These are phyloP conservation scores for Achatina immaculata DNA, from an alignment of 1,140 invertebrate species.

Conservation along the genomic window DNA sequence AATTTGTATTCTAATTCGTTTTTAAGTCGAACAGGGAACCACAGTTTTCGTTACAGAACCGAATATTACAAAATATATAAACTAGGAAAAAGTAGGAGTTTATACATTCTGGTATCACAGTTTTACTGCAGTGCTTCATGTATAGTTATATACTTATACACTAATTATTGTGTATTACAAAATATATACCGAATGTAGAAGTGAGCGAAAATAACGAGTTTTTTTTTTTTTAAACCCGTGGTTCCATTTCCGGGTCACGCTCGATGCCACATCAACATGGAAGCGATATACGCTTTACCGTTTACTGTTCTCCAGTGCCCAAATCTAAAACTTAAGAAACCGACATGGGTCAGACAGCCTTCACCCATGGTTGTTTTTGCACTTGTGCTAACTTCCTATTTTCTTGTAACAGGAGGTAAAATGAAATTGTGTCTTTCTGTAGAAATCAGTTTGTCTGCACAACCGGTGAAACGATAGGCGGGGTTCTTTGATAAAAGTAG, in stretches of 20 bases:
- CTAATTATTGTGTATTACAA: too few species aligned
- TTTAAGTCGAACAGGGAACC: neutral
- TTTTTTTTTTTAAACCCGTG: too few species aligned
- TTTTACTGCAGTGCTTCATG: too few species aligned
- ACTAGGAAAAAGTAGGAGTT: too few species aligned
- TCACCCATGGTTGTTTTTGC: conserved; percentile 94
- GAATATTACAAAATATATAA: neutral
- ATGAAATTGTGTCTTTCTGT: neutral
- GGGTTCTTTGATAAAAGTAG: neutral
- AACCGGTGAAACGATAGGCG: too few species aligned
- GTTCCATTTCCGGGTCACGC: conserved; percentile 1
- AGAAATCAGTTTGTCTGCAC: neutral
- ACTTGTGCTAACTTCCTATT: conserved; percentile 92
- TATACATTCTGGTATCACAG: too few species aligned
- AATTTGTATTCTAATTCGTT: too few species aligned
- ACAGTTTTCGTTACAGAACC: neutral
- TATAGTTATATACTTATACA: too few species aligned
- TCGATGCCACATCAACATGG: conserved; percentile 75
- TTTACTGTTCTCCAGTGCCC: conserved; percentile 90
- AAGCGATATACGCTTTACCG: conserved; percentile 83
- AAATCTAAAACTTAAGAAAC: conserved; percentile 91
- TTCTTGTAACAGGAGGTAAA: conserved; percentile 95
- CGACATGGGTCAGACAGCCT: conserved; percentile 91
- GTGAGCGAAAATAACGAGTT: neutral
- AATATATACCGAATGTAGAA: neutral